Evolutionary conservation across 1,140 invertebrate genomes (phyloP), one percentile per base, ranked within the genome.

Genomic region (Pogonomyrmex californicus): DNA sequence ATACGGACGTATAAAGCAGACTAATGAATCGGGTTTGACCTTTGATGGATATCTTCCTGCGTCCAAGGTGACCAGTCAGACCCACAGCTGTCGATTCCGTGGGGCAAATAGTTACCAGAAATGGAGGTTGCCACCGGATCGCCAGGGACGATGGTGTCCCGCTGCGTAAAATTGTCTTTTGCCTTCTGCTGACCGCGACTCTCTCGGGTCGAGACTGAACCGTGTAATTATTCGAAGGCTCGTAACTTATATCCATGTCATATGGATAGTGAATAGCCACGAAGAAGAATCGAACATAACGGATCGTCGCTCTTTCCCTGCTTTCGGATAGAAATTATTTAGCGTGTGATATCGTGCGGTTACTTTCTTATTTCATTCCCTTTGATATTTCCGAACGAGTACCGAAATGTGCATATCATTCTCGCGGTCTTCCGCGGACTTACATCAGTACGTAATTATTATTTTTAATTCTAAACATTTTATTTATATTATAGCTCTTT

Each of bases 141-240:
- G 89, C 83, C 86, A 89, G 88, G 79, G 82, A 82, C 91, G 78
- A 65, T 85, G 92, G 90, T 92, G 90, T 88, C 94, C 94, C 91
- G 95, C 95, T 95, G 94, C 88, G 94, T 93, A 95, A 95, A 95
- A 95, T 95, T 95, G 95, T 95, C 94, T 95, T 95, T 95, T 95
- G 94, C 94, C 94, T 95, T 94, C 92, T 92, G 91, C 91, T 92
- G 91, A 92, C 92, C 92, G 91, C 92, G 92, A 93, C 91, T 73
- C 38, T 73, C 79, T 87, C 89, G 66, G 88, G 89, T 90, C 91
- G 90, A 91, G 86, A 90, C 90, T 91, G 90, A 91, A 92, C 93
- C 93, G 91, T 94, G 94, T 95, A 95, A 95, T 95, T 95, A 95
- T 95, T 95, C 93, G 90, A 92, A 90, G 91, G 90, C 91, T 91